phyloP scores from a whole-genome alignment of 1,140 invertebrate species.

The Megalopta genalis region DNA sequence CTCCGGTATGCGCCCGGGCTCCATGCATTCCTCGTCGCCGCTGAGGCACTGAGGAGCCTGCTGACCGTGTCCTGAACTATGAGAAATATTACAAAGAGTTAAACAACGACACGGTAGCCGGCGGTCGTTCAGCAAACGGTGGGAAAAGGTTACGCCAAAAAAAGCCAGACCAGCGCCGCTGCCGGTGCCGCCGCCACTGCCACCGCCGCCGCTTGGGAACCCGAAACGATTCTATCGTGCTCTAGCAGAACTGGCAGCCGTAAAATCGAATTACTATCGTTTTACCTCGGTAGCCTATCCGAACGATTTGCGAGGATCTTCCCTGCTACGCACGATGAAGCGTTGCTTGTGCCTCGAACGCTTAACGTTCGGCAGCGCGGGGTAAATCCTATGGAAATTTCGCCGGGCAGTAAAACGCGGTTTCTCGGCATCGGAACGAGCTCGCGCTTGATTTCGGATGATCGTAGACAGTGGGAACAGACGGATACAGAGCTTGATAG shows the following conservation, averaged over 20 bases:
- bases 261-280: constrained; percentile 45
- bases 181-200: background rate
- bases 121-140: constrained; percentile 56
- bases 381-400: constrained; percentile 43
- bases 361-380: background rate
- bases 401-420: constrained; percentile 21
- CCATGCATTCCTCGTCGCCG: constrained; percentile 66
- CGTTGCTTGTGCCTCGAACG: background rate
- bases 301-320: constrained; percentile 25
- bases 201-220: constrained; percentile 22
- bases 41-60: constrained; percentile 30
- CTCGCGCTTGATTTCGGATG: constrained; percentile 12
- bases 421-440: background rate
- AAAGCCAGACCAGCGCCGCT: constrained; percentile 19
- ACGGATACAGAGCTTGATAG: background rate
- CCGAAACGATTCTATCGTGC: constrained; percentile 37
- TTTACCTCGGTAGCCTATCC: constrained; percentile 30
- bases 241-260: background rate
- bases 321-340: background rate
- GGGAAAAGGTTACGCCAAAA: constrained; percentile 59
- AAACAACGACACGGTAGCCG: constrained; percentile 69
- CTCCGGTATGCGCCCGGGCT: constrained; percentile 66
- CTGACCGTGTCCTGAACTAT: constrained; percentile 40
- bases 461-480: background rate
- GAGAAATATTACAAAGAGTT: constrained; percentile 70